Evolutionary conservation across 1,140 invertebrate genomes (phyloP).

Genomic region (Panulirus ornatus): DNA sequence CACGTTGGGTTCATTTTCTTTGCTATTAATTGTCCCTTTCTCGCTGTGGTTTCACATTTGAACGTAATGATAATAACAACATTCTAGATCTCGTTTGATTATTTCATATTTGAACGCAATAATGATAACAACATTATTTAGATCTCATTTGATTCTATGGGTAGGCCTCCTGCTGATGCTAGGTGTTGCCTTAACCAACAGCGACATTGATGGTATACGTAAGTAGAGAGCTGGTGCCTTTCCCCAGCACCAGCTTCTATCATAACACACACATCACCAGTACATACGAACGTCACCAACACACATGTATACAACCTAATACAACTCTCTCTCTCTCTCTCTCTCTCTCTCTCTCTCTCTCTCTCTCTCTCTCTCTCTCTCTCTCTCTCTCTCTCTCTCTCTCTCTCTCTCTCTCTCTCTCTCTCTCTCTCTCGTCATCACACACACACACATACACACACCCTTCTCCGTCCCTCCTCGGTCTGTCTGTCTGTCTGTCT

Average conservation of each 20-base stretch:
- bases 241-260: not conserved
- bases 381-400: not conserved
- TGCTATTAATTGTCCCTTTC: no score
- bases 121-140: no score
- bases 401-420: not conserved
- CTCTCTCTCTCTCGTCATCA: not conserved
- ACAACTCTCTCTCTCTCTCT: not conserved
- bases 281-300: not conserved
- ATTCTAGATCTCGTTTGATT: no score
- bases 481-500: not conserved
- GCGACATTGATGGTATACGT: not conserved
- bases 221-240: not conserved
- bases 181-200: not conserved
- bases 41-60: no score
- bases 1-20: no score
- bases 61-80: no score
- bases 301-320: no score
- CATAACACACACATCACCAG: not conserved
- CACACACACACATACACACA: no score
- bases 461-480: not conserved
- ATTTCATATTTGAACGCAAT: no score
- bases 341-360: not conserved
- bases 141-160: no score
- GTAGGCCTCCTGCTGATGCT: not conserved
- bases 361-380: not conserved